Evolutionary conservation across 2,888 invertebrate genomes (phyloP).

Genomic region (Amblyjoppa proteus): DNA sequence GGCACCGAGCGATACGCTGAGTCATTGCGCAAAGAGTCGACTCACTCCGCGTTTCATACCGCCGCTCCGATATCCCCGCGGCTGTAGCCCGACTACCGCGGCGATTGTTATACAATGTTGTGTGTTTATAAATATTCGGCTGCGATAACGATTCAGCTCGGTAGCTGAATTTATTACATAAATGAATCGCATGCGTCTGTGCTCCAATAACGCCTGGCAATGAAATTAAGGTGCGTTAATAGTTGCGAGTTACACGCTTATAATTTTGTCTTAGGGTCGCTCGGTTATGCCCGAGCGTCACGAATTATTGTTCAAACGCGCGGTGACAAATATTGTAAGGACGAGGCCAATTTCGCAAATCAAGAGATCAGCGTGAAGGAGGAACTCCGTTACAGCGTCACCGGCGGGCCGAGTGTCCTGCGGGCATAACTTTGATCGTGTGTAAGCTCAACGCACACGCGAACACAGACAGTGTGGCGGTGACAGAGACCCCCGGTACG

Average conservation of each 20-base stretch:
- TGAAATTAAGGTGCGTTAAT: slow-evolving; percentile 20
- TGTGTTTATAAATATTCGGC: slow-evolving; percentile 46
- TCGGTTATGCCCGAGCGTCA: slow-evolving; percentile 17
- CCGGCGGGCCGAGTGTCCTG: slow-evolving; percentile 43
- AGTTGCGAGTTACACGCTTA: slow-evolving; percentile 39
- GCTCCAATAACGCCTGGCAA: slow-evolving; percentile 3
- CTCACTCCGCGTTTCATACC: slow-evolving; percentile 82
- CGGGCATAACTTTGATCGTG: slow-evolving; percentile 44
- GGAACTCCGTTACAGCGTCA: slow-evolving; percentile 46
- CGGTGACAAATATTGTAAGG: slow-evolving; percentile 47
- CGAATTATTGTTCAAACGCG: slow-evolving; percentile 46
- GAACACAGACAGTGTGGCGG: slow-evolving; percentile 33
- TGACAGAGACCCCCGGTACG: slow-evolving; percentile 61
- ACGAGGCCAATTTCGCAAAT: slow-evolving; percentile 71
- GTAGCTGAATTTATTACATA: not conserved
- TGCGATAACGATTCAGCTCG: slow-evolving; percentile 23
- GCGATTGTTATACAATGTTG: slow-evolving; percentile 50
- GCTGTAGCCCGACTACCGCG: not conserved
- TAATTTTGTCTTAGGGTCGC: slow-evolving; percentile 12
- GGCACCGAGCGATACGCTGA: slow-evolving; percentile 79
- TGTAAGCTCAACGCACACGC: slow-evolving; percentile 43
- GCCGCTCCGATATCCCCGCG: slow-evolving; percentile 39
- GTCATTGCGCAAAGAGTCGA: slow-evolving; percentile 84
- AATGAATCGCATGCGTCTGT: not conserved
- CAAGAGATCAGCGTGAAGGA: slow-evolving; percentile 77